phyloP scores from a whole-genome alignment of 2,888 invertebrate genomes.

The Nephrocerus scutellatus region DNA sequence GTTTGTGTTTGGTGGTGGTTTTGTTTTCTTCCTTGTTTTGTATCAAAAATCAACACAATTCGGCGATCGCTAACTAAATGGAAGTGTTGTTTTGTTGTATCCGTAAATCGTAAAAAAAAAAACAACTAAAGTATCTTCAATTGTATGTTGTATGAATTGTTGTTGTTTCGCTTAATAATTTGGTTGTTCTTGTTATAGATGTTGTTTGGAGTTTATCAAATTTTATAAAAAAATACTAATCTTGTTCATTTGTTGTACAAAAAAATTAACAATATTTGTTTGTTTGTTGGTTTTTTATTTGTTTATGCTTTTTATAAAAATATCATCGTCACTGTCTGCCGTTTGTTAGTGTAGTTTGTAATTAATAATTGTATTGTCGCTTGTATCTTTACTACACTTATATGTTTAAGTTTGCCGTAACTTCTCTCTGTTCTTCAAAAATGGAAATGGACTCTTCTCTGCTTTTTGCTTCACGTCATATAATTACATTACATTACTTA shows the following conservation, averaged over 20 bases:
- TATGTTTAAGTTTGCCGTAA: too few species aligned
- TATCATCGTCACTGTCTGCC: not conserved
- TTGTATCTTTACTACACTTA: too few species aligned
- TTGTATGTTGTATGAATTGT: not conserved
- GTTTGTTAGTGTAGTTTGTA: not conserved
- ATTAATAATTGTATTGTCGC: constrained; percentile 1
- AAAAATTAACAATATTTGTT: constrained; percentile 3
- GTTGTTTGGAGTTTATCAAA: constrained; percentile 9
- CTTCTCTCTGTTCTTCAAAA: too few species aligned
- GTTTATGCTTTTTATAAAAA: constrained; percentile 3
- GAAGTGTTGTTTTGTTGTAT: too few species aligned
- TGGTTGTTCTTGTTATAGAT: constrained; percentile 1
- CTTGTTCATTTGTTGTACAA: not conserved
- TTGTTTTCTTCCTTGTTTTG: too few species aligned
- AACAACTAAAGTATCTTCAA: not conserved
- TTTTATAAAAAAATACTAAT: not conserved
- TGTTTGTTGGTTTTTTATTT: not conserved
- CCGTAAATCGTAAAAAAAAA: not conserved
- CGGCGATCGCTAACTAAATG: too few species aligned
- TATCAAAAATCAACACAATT: too few species aligned
- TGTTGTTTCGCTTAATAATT: too few species aligned
- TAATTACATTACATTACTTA: too few species aligned
- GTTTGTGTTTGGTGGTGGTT: too few species aligned
- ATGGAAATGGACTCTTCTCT: too few species aligned
- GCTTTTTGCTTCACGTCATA: too few species aligned